These are phyloP conservation scores for Athene noctua DNA, from an alignment of 2,113 vertebrate species.

Conservation along the genomic window DNA sequence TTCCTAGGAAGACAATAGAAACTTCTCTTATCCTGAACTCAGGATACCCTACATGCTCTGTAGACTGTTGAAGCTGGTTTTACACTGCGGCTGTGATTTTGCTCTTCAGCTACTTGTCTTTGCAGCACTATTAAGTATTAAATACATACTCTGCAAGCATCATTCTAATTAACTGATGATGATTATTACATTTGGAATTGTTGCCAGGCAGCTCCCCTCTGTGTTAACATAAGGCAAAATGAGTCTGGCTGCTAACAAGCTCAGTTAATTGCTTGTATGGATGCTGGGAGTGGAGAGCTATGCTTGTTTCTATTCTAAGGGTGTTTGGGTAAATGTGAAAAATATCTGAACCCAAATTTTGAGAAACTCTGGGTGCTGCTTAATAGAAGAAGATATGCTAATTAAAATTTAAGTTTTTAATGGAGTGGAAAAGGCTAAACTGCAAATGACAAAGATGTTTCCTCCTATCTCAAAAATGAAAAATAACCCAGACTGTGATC, in stretches of 20 bases:
- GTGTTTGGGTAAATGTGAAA: background rate
- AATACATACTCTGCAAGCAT: background rate
- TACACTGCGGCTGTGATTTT: background rate
- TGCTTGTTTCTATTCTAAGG: background rate
- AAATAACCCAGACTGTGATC: background rate
- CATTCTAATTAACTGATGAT: background rate
- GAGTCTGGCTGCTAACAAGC: background rate
- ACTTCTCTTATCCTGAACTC: background rate
- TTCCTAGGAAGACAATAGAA: background rate
- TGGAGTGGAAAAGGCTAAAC: background rate
- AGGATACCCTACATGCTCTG: background rate
- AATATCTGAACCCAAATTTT: background rate
- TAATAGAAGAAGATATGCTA: background rate
- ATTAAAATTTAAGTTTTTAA: background rate
- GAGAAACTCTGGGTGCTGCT: background rate
- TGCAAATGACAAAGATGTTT: background rate
- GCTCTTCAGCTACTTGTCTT: background rate
- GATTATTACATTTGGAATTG: constrained; percentile 29
- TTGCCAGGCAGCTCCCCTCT: constrained; percentile 41
- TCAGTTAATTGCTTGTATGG: background rate
- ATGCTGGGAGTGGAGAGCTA: background rate
- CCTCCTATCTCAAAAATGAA: background rate
- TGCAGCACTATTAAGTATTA: constrained; percentile 4
- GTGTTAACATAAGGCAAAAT: constrained; percentile 27
- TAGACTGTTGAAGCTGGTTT: background rate